These are phyloP conservation scores for Eupithecia centaureata DNA, from an alignment of 2,888 invertebrate species.

Conservation along the genomic window DNA sequence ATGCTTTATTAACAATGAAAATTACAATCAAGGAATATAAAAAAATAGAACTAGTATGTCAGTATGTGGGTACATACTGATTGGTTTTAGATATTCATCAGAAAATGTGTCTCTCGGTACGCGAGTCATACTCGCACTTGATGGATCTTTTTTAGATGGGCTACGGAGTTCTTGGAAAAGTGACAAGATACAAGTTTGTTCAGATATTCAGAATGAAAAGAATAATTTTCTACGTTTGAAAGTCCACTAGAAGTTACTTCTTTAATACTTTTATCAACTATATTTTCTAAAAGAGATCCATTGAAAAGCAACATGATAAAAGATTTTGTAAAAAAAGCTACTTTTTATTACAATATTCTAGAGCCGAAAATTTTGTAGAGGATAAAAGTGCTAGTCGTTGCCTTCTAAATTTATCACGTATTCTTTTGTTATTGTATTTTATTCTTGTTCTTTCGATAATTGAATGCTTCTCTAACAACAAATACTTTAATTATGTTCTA, in stretches of 20 bases:
- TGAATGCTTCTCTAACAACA: slow-evolving; percentile 4
- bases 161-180: not conserved
- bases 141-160: no score
- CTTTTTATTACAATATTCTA: slow-evolving; percentile 18
- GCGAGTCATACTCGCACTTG: no score
- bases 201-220: not conserved
- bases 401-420: slow-evolving; percentile 22
- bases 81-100: no score
- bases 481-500: not conserved
- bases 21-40: no score
- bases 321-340: slow-evolving; percentile 17
- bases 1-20: no score
- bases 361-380: slow-evolving; percentile 17
- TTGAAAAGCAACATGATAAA: not conserved
- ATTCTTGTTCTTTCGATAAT: slow-evolving; percentile 22
- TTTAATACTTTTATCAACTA: not conserved
- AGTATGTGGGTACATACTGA: no score
- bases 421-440: slow-evolving; percentile 17
- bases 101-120: no score
- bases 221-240: not conserved
- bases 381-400: slow-evolving; percentile 25
- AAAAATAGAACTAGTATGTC: no score
- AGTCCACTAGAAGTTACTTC: not conserved
- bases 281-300: not conserved
- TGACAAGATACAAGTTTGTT: not conserved